Base-by-base conservation (phyloP, 2,888 invertebrate genomes). In the Vannuccia rotundouncinata region DNA sequence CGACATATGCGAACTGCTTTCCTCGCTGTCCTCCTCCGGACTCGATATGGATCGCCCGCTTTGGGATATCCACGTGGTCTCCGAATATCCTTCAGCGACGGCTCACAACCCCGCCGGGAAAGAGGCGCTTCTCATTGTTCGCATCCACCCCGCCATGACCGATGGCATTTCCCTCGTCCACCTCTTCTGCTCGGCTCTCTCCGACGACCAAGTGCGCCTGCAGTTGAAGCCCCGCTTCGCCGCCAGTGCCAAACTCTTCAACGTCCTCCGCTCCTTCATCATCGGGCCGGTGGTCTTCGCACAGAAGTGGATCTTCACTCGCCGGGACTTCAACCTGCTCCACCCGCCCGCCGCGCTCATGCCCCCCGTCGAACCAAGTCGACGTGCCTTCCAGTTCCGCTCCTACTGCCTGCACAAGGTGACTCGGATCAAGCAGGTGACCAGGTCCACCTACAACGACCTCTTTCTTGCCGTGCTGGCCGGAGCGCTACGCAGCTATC, bases 21-120 rank as follows among this genome's bases (percentile, higher is more conserved):
- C 88, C 0, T 84, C 86, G 28, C 85, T 90, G 80, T 86, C 90
- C 75, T 85, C 85, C 1, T 85, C 87, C 78, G 87, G 88, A 0
- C 84, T 90, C 77, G 84, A 88, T 0, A 82, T 84, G 22, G 87
- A 88, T 27, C 86, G 86, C 79, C 90, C 90, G 0, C 86, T 90
- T 2, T 91, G 91, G 91, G 90, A 90, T 84, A 85, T 90, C 31
- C 89, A 89, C 77, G 87, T 90, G 1, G 82, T 90, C 13, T 86
- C 87, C 0, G 86, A 88, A 81, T 89, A 87, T 82, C 60, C 59
- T 25, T 59, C 78, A 27, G 28, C 59, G 2, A 5, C 10, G 5
- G 66, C 17, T 5, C 45, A 5, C 45, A 5, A 66, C 66, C 66
- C 66, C 22, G 66, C 66, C 22, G 66, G 66, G 22, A 66, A 86